Conservation (phyloP, 2,888 invertebrate genomes). For the Eudasyphora cyanicolor region DNA sequence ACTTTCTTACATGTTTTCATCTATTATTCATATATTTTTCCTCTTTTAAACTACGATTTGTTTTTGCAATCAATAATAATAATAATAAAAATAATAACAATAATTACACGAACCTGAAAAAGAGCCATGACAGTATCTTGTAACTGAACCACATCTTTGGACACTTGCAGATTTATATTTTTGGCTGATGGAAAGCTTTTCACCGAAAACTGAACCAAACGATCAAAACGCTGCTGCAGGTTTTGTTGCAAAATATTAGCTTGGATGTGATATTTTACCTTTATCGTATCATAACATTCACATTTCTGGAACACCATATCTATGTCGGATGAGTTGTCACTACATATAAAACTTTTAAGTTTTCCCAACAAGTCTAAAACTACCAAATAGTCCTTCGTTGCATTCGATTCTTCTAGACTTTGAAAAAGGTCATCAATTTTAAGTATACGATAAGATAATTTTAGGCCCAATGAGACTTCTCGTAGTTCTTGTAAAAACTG, state of each 20-base stretch:
- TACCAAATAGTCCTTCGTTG: slow-evolving; percentile 74
- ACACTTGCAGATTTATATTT: slow-evolving; percentile 75
- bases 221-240: slow-evolving; percentile 77
- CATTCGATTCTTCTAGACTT: slow-evolving; percentile 76
- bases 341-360: slow-evolving; percentile 73
- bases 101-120: slow-evolving; percentile 70
- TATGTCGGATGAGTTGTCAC: slow-evolving; percentile 64
- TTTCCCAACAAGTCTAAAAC: slow-evolving; percentile 75
- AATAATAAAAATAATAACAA: slow-evolving; percentile 28
- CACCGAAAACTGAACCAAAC: slow-evolving; percentile 75
- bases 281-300: slow-evolving; percentile 77
- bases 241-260: slow-evolving; percentile 76
- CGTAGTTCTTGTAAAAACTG: slow-evolving; percentile 82
- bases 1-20: too few relatives aligned
- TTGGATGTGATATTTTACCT: slow-evolving; percentile 77
- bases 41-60: too few relatives aligned
- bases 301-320: slow-evolving; percentile 75
- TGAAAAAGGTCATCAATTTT: slow-evolving; percentile 81
- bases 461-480: slow-evolving; percentile 82
- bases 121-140: slow-evolving; percentile 77
- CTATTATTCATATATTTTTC: too few relatives aligned
- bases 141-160: slow-evolving; percentile 74
- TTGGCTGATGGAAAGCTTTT: slow-evolving; percentile 78
- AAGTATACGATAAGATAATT: slow-evolving; percentile 76
- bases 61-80: too few relatives aligned